phyloP scores from a whole-genome alignment of 2,797 vertebrate genomes.

The Diceros bicornis region DNA sequence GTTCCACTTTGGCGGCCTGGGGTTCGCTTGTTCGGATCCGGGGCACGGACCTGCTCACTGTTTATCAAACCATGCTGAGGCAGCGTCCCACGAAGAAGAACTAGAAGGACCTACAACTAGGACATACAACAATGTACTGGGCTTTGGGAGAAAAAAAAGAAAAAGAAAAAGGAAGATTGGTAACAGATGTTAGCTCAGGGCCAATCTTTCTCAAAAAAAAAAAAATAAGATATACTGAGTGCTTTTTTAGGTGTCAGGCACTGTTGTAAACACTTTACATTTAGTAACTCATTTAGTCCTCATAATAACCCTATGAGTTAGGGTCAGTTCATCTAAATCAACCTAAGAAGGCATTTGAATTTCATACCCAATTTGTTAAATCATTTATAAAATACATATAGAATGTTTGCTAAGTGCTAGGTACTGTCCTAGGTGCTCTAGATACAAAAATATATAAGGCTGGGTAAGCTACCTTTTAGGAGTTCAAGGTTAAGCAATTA shows the following conservation, averaged over 20 bases:
- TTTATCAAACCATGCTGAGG: too few relatives aligned
- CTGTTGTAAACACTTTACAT: neutral
- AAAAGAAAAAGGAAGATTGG: too few relatives aligned
- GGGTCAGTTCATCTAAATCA: neutral
- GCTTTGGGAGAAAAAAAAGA: too few relatives aligned
- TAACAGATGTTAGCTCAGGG: too few relatives aligned
- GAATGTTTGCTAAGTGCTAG: neutral
- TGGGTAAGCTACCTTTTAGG: neutral
- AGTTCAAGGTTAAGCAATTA: slow-evolving; percentile 25
- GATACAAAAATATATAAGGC: slow-evolving; percentile 19
- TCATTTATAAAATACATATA: neutral
- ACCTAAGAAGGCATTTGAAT: neutral
- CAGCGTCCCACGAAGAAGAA: too few relatives aligned
- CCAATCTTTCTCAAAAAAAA: too few relatives aligned
- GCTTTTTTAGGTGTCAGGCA: slow-evolving; percentile 41
- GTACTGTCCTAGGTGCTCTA: neutral
- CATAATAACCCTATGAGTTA: neutral
- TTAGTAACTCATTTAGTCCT: slow-evolving; percentile 31
- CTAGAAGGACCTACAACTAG: too few relatives aligned
- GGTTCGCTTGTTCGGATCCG: too few relatives aligned
- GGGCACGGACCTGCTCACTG: too few relatives aligned
- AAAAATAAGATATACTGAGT: slow-evolving; percentile 1
- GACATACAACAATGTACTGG: too few relatives aligned
- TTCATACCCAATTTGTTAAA: slow-evolving; percentile 38
- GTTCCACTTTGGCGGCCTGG: too few relatives aligned